These are phyloP conservation scores for Subanguina moxae DNA, from an alignment of 1,140 invertebrate species.

Conservation along the genomic window DNA sequence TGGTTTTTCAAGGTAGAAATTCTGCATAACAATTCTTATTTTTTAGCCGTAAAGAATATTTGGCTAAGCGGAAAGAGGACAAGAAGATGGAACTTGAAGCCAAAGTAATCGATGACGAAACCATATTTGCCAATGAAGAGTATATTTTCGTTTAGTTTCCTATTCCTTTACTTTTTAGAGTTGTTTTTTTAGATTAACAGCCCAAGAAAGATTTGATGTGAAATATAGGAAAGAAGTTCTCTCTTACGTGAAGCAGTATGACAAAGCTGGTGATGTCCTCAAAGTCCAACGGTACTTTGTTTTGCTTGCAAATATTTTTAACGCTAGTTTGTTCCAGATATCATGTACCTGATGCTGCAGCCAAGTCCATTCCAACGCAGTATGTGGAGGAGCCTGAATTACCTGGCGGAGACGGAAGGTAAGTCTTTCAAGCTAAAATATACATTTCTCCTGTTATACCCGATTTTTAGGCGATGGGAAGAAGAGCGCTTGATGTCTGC, in stretches of 20 bases:
- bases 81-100: slow-evolving; percentile 91
- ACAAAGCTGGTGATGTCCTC: slow-evolving; percentile 83
- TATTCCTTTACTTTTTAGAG: background rate
- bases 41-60: slow-evolving; percentile 76
- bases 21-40: background rate
- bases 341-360: slow-evolving; percentile 53
- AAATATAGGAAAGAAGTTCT: slow-evolving; percentile 87
- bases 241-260: slow-evolving; percentile 87
- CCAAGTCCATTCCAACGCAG: slow-evolving; percentile 59
- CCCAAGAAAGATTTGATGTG: slow-evolving; percentile 75
- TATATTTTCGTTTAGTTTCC: slow-evolving; percentile 59
- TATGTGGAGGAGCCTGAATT: slow-evolving; percentile 86
- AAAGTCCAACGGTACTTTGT: slow-evolving; percentile 78
- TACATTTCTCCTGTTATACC: too few species aligned
- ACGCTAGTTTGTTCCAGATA: slow-evolving; percentile 40
- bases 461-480: slow-evolving; percentile 83
- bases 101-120: slow-evolving; percentile 92
- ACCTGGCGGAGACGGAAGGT: slow-evolving; percentile 79
- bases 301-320: slow-evolving; percentile 18
- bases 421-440: too few species aligned
- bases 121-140: slow-evolving; percentile 81
- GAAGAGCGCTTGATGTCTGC: slow-evolving; percentile 92
- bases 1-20: background rate
- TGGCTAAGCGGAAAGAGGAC: slow-evolving; percentile 89
- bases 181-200: slow-evolving; percentile 69